phyloP scores from a whole-genome alignment of 1,140 invertebrate species.

The Euglossa dilemma region DNA sequence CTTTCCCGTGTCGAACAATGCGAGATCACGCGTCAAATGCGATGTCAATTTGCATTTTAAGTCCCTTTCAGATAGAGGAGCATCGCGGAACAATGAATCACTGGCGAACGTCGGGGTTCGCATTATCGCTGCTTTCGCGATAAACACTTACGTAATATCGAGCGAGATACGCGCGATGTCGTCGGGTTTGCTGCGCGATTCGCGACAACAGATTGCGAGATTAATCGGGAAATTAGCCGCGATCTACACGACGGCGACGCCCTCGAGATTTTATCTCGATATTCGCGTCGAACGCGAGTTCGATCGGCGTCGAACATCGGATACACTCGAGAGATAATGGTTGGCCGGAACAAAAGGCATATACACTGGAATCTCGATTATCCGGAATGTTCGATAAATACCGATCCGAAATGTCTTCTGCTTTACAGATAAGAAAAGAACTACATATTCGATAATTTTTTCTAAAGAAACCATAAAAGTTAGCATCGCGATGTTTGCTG shows the following conservation, averaged over 20 bases:
- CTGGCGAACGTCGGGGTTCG: neutral
- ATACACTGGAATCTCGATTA: too few species aligned
- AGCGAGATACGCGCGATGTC: neutral
- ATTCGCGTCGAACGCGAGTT: neutral
- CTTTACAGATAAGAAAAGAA: too few species aligned
- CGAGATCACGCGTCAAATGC: neutral
- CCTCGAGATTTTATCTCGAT: neutral
- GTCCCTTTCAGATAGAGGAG: conserved; percentile 5
- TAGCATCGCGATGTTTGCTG: too few species aligned
- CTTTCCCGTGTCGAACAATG: conserved; percentile 2
- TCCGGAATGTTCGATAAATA: too few species aligned
- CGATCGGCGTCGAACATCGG: neutral
- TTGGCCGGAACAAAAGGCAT: too few species aligned
- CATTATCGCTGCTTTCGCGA: conserved; percentile 22
- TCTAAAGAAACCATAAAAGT: too few species aligned
- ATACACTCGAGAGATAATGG: neutral
- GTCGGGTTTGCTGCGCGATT: neutral
- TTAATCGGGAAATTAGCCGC: neutral
- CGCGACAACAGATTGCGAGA: neutral
- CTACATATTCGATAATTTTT: too few species aligned
- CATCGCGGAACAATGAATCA: conserved; percentile 48
- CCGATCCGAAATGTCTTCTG: too few species aligned
- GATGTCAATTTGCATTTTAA: conserved; percentile 31
- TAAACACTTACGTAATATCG: conserved; percentile 27
- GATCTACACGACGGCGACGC: neutral